Conservation (phyloP, 2,113 vertebrate genomes). For the Chelonoidis abingdonii region DNA sequence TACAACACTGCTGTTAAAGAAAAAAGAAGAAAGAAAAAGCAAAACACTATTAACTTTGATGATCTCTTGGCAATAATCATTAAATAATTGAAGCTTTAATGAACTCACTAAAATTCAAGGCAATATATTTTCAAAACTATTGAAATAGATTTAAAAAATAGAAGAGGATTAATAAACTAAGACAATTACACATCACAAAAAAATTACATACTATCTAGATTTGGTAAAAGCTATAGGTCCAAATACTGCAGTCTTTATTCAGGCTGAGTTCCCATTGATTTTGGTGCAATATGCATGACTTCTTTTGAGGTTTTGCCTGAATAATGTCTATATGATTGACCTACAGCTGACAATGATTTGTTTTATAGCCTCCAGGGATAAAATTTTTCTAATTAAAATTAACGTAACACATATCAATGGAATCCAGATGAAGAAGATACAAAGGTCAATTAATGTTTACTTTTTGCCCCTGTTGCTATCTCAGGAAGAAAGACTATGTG, state of each 20-base stretch:
- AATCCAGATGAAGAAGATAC: not conserved
- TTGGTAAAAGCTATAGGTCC: not conserved
- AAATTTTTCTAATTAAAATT: not conserved
- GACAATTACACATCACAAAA: not conserved
- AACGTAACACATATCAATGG: not conserved
- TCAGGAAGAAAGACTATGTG: not conserved
- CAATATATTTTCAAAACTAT: not conserved
- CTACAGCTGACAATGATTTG: not conserved
- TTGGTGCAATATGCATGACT: not conserved
- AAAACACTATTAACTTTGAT: not conserved
- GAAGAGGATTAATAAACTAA: no score
- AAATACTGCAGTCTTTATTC: not conserved
- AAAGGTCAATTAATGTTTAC: not conserved
- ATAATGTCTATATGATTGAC: not conserved
- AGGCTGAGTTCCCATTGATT: not conserved
- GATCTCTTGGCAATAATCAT: not conserved
- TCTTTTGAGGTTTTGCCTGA: not conserved
- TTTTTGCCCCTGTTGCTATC: not conserved
- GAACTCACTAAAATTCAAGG: not conserved
- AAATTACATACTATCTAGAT: not conserved
- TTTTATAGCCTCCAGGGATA: not conserved
- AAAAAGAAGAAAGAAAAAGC: not conserved
- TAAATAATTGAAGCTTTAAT: constrained; percentile 9
- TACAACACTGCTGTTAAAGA: not conserved
- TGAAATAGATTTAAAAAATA: not conserved